phyloP scores from a whole-genome alignment of 1,140 invertebrate genomes.

The Anoplolepis gracilipes region DNA sequence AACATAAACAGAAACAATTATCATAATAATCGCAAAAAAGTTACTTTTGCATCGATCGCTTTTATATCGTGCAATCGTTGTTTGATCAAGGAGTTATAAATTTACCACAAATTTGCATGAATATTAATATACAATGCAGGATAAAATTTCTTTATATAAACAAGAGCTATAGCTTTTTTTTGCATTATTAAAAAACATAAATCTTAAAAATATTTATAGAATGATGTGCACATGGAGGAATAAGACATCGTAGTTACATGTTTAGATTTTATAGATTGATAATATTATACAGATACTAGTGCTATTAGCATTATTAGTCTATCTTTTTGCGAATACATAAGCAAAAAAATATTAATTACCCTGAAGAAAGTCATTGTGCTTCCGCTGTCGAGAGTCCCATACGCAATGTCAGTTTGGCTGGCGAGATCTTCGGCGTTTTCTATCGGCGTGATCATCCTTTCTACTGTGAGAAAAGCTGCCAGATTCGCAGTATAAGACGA shows the following conservation, averaged over 20 bases:
- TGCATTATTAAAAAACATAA: background rate
- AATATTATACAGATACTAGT: background rate
- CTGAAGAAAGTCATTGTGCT: slow-evolving; percentile 94
- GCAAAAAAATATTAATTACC: slow-evolving; percentile 82
- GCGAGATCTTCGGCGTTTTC: slow-evolving; percentile 94
- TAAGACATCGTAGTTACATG: background rate
- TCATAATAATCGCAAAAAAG: slow-evolving; percentile 41
- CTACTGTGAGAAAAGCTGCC: slow-evolving; percentile 95
- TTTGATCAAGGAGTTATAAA: background rate
- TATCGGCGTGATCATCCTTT: slow-evolving; percentile 94
- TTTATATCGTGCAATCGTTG: background rate
- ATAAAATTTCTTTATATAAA: background rate
- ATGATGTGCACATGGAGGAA: background rate
- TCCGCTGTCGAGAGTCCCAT: slow-evolving; percentile 92
- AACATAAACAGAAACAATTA: background rate
- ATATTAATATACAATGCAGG: background rate
- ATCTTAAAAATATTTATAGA: background rate
- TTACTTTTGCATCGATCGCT: slow-evolving; percentile 21
- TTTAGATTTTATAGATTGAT: background rate
- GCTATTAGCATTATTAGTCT: background rate
- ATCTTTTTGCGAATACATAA: background rate
- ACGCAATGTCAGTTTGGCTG: slow-evolving; percentile 93
- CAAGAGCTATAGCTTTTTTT: background rate
- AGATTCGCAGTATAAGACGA: slow-evolving; percentile 96
- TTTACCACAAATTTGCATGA: background rate